Evolutionary conservation across 2,113 vertebrate genomes (phyloP).

Genomic region (Capra hircus): DNA sequence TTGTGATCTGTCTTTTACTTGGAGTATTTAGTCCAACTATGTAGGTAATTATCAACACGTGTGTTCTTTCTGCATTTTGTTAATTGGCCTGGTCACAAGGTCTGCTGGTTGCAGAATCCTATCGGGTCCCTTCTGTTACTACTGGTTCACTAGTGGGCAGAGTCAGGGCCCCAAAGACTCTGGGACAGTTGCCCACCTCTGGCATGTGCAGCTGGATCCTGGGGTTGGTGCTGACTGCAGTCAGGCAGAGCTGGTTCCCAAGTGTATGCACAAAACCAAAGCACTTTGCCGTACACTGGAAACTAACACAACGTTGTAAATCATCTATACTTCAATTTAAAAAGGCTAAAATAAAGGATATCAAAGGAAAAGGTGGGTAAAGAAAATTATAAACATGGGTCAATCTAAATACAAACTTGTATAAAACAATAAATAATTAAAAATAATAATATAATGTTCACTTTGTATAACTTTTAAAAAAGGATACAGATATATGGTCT

Average conservation of each 20-base stretch:
- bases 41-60: not conserved
- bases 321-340: not conserved
- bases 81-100: not conserved
- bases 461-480: not conserved
- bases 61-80: not conserved
- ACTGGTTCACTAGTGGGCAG: not conserved
- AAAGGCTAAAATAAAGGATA: not conserved
- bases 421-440: not conserved
- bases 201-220: not conserved
- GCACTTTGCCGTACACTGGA: not conserved
- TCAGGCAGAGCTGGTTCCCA: not conserved
- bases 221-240: not conserved
- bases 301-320: not conserved
- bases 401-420: not conserved
- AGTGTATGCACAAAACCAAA: not conserved
- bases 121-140: not conserved
- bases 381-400: not conserved
- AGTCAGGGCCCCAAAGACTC: not conserved
- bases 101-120: not conserved
- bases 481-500: not conserved
- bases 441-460: not conserved
- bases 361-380: not conserved
- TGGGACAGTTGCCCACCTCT: not conserved
- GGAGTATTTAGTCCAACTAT: not conserved
- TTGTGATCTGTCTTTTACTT: not conserved